phyloP scores from a whole-genome alignment of 92 coral and sea anemone species.

The Umimayanthus chanpuru region DNA sequence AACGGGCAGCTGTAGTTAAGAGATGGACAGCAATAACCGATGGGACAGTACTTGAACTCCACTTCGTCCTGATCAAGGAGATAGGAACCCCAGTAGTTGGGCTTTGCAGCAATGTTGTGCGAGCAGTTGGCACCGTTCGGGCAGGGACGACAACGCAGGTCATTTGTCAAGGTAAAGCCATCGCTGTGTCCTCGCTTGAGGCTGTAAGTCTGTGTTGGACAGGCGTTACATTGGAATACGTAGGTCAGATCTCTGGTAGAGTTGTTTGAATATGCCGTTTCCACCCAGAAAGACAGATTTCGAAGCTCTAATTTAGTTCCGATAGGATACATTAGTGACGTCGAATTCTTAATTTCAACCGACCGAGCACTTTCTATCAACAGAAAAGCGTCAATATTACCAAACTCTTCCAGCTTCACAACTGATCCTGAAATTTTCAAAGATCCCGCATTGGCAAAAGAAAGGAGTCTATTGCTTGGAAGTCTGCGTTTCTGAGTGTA shows the following conservation, averaged over 20 bases:
- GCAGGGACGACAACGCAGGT: constrained; percentile 26
- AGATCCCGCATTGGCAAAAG: too few species aligned
- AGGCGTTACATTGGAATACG: constrained; percentile 26
- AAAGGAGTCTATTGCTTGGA: too few species aligned
- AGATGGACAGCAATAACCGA: constrained; percentile 47
- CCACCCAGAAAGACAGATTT: neutral
- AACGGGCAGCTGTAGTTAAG: constrained; percentile 32
- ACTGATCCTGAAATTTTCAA: neutral
- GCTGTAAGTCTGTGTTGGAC: constrained; percentile 44
- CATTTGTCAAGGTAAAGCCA: constrained; percentile 13
- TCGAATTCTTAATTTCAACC: neutral
- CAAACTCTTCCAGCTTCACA: neutral
- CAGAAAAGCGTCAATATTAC: neutral
- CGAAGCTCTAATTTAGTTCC: neutral
- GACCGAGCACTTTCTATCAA: neutral
- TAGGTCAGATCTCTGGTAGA: constrained; percentile 4
- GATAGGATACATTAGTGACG: neutral
- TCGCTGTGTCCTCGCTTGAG: constrained; percentile 27
- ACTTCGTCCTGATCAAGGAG: constrained; percentile 23
- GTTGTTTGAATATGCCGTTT: neutral
- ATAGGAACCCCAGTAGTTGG: constrained; percentile 52
- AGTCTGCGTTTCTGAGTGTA: too few species aligned
- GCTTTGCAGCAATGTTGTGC: constrained; percentile 37
- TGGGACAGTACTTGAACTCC: constrained; percentile 44
- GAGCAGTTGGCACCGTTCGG: constrained; percentile 51